A percentile compares a stretch with the other conserved stretches of the same genome.
Conservation (phyloP, 2,888 invertebrate species). For the Parascotia fuliginaria region DNA sequence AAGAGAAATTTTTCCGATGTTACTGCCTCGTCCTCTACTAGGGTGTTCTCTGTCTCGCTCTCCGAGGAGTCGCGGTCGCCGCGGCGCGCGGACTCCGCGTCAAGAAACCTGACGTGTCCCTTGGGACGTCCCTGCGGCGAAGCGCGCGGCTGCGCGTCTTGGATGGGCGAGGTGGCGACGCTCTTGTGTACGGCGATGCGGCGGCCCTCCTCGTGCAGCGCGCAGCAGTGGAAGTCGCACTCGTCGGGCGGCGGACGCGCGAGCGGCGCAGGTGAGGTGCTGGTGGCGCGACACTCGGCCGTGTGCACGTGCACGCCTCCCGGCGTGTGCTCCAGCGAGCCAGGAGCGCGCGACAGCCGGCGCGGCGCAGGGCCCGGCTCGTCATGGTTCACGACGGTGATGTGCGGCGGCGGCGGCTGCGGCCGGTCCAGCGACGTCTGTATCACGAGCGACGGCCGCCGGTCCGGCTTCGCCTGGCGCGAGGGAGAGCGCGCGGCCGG, state of each 20-base stretch:
- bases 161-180: constrained; percentile 96
- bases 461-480: constrained; percentile 82
- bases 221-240: constrained; percentile 98
- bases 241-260: constrained; percentile 89
- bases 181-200: constrained; percentile 96
- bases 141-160: constrained; percentile 89
- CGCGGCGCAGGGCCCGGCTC: constrained; percentile 91
- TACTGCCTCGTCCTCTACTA: constrained; percentile 95
- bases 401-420: constrained; percentile 91
- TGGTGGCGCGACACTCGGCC: constrained; percentile 89
- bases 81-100: constrained; percentile 88
- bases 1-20: constrained; percentile 96
- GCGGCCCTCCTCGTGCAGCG: constrained; percentile 96
- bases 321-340: constrained; percentile 87
- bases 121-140: constrained; percentile 89
- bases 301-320: constrained; percentile 94
- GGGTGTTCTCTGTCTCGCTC: constrained; percentile 96
- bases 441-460: constrained; percentile 90
- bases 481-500: constrained; percentile 85
- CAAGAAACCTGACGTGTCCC: constrained; percentile 94
- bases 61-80: constrained; percentile 95
- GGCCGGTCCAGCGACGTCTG: constrained; percentile 91
- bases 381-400: constrained; percentile 97
- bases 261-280: constrained; percentile 88
- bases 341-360: constrained; percentile 89